phyloP scores from a whole-genome alignment of 2,113 vertebrate genomes.

The Vulpes vulpes region DNA sequence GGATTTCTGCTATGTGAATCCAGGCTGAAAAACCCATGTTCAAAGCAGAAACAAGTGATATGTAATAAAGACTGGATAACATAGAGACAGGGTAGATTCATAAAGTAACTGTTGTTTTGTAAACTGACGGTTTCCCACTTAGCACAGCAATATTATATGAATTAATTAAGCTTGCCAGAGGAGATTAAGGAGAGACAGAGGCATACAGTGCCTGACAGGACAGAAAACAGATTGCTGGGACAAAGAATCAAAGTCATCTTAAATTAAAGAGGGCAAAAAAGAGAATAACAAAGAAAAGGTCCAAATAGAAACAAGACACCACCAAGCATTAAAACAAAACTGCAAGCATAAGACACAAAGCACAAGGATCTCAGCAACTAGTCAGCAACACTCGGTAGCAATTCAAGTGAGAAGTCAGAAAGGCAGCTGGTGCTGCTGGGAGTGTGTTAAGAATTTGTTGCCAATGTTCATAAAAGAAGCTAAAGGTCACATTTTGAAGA shows the following conservation, averaged over 20 bases:
- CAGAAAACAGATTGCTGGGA: not conserved
- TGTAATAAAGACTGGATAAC: not conserved
- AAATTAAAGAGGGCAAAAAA: slow-evolving; percentile 14
- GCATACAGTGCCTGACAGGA: not conserved
- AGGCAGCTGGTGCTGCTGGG: slow-evolving; percentile 8
- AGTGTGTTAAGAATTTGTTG: slow-evolving; percentile 1
- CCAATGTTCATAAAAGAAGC: slow-evolving; percentile 40
- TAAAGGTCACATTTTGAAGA: slow-evolving; percentile 63
- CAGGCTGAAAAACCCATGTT: not conserved
- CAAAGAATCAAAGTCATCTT: not conserved
- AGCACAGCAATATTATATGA: slow-evolving; percentile 39
- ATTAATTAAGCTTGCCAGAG: slow-evolving; percentile 60
- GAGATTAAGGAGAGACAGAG: not conserved
- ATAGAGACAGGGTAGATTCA: not conserved
- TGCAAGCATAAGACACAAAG: not conserved
- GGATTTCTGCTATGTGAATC: not conserved
- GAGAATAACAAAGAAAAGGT: not conserved
- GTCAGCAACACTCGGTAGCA: slow-evolving; percentile 4
- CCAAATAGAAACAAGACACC: not conserved
- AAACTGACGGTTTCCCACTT: slow-evolving; percentile 34
- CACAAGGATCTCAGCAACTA: not conserved
- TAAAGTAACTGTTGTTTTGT: slow-evolving; percentile 25
- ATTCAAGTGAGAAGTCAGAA: not conserved
- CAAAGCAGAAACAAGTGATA: slow-evolving; percentile 12
- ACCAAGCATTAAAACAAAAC: not conserved